phyloP scores from a whole-genome alignment of 1,140 invertebrate genomes.

The Zaprionus ghesquierei region DNA sequence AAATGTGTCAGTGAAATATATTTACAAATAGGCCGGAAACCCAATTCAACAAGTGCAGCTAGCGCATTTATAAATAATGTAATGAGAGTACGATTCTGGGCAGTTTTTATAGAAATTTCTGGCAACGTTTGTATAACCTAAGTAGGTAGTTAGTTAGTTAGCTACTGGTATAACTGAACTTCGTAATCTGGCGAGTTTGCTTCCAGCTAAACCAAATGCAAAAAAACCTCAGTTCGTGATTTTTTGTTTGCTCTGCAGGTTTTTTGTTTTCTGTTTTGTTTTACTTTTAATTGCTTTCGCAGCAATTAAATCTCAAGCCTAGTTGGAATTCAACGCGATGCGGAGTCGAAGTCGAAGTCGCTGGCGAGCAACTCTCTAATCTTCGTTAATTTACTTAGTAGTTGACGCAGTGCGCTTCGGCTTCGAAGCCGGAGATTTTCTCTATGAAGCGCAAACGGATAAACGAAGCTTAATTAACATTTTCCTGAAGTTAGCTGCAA shows the following conservation, averaged over 20 bases:
- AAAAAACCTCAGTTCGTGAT: not conserved
- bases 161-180: not conserved
- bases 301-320: conserved; percentile 13
- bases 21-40: not conserved
- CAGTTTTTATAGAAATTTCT: not conserved
- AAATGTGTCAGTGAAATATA: conserved; percentile 13
- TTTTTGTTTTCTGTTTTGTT: not conserved
- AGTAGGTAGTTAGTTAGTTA: too few species aligned
- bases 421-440: conserved; percentile 24
- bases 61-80: not conserved
- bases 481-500: conserved; percentile 59
- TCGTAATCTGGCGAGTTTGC: not conserved
- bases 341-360: not conserved
- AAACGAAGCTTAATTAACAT: conserved; percentile 68
- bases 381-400: conserved; percentile 15
- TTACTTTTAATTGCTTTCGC: conserved; percentile 6
- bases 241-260: not conserved
- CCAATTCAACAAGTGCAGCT: not conserved
- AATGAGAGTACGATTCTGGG: not conserved
- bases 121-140: not conserved
- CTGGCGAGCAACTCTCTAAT: conserved; percentile 20
- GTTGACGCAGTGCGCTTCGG: not conserved
- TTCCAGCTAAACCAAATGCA: not conserved
- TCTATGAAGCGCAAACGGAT: conserved; percentile 44
- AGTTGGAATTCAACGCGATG: not conserved